Evolutionary conservation across 2,888 invertebrate species (phyloP).

Genomic region (Chrysomela aeneicollis): DNA sequence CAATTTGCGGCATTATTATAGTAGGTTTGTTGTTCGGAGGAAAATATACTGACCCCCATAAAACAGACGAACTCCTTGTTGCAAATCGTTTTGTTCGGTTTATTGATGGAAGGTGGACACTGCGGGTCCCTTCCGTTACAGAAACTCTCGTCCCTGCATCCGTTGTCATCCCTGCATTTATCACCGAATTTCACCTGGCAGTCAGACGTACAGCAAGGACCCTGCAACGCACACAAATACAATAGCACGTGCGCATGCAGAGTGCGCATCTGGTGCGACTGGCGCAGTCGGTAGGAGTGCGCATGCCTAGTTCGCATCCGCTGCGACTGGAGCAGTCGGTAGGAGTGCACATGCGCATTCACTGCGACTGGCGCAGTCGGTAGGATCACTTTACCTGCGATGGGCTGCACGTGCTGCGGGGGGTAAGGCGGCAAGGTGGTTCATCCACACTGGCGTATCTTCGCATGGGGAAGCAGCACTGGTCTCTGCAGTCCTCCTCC

Average conservation of each 20-base stretch:
- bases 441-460: conserved; percentile 79
- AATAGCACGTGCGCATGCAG: conserved; percentile 22
- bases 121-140: conserved; percentile 89
- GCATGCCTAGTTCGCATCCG: conserved; percentile 8
- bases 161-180: conserved; percentile 92
- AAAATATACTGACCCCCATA: conserved; percentile 75
- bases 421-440: conserved; percentile 86
- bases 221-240: conserved; percentile 65
- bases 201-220: conserved; percentile 92
- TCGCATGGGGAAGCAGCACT: conserved; percentile 92
- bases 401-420: conserved; percentile 80
- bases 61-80: conserved; percentile 97
- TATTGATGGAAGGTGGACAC: conserved; percentile 92
- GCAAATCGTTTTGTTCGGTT: conserved; percentile 94
- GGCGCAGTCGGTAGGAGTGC: neutral
- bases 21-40: too few relatives aligned
- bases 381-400: conserved; percentile 69
- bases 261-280: neutral
- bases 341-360: neutral
- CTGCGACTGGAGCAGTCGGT: neutral
- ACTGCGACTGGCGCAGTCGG: neutral
- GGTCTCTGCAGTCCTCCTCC: conserved; percentile 94
- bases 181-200: conserved; percentile 86
- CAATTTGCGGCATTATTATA: too few relatives aligned
- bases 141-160: conserved; percentile 90